Conservation (phyloP, 2,113 vertebrate genomes). For the Taurulus bubalis region DNA sequence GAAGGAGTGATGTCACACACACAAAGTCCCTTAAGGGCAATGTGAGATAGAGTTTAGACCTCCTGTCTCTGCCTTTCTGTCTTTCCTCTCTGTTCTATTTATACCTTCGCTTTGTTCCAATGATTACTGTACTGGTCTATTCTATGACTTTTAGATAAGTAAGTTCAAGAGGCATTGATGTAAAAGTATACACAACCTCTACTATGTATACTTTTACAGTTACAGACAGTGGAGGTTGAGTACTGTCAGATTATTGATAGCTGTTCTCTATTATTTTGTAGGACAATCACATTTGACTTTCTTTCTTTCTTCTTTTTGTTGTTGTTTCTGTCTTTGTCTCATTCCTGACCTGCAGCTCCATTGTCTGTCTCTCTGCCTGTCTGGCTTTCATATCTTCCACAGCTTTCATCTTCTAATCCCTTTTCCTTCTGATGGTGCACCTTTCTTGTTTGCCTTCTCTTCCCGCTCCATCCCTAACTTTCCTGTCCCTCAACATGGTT, state of each 20-base stretch:
- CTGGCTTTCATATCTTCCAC: slow-evolving; percentile 33
- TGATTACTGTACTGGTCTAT: neutral
- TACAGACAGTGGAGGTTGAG: slow-evolving; percentile 3
- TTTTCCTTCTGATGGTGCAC: slow-evolving; percentile 2
- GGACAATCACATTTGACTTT: slow-evolving; percentile 10
- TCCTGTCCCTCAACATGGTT: slow-evolving; percentile 29
- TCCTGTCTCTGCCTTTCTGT: slow-evolving; percentile 47
- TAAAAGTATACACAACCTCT: slow-evolving; percentile 1
- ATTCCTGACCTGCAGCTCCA: slow-evolving; percentile 22
- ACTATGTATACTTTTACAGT: neutral
- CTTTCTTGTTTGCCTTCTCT: slow-evolving; percentile 26
- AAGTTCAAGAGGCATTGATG: neutral
- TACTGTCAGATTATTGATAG: slow-evolving; percentile 5
- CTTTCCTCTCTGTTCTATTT: slow-evolving; percentile 34
- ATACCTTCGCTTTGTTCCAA: slow-evolving; percentile 16
- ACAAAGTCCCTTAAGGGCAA: slow-evolving; percentile 70
- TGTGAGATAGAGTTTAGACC: slow-evolving; percentile 68
- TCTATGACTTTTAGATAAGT: neutral
- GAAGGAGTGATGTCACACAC: slow-evolving; percentile 83
- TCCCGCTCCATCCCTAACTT: slow-evolving; percentile 23
- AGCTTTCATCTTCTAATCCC: slow-evolving; percentile 31
- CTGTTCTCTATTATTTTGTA: slow-evolving; percentile 3
- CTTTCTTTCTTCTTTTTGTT: neutral
- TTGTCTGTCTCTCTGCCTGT: slow-evolving; percentile 36
- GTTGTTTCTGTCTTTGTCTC: slow-evolving; percentile 21